Percentiles rank a stretch among this genome's conserved stretches.
Conservation (phyloP, 2,797 vertebrate genomes). For the Hemibagrus guttatus region DNA sequence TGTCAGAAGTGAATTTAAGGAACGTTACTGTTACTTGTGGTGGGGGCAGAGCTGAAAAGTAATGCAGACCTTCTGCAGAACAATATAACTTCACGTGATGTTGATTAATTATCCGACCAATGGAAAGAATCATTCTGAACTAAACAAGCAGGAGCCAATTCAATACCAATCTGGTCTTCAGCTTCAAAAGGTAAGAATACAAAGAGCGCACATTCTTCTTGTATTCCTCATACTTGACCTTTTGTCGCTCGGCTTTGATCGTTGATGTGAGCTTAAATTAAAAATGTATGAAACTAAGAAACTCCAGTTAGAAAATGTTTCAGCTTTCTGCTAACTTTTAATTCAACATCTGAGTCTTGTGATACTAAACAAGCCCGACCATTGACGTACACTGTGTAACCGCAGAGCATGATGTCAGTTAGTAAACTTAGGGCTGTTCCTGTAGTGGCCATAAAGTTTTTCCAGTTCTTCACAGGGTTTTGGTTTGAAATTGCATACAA, state of each 20-base stretch:
- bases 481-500: background rate
- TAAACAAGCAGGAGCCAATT: slow-evolving; percentile 17
- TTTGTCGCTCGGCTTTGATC: background rate
- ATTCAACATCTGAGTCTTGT: background rate
- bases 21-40: background rate
- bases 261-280: background rate
- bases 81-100: background rate
- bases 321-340: slow-evolving; percentile 7
- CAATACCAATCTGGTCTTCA: slow-evolving; percentile 29
- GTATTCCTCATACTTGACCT: background rate
- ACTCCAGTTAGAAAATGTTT: background rate
- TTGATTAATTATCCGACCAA: background rate
- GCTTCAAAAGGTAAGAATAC: background rate
- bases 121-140: background rate
- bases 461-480: background rate
- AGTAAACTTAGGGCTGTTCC: background rate
- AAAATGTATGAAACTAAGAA: background rate
- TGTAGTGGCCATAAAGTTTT: background rate
- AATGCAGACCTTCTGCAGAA: background rate
- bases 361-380: slow-evolving; percentile 2
- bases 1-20: background rate
- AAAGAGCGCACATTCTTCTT: background rate
- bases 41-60: background rate
- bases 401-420: background rate
- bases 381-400: slow-evolving; percentile 3